A percentile compares a stretch with the other conserved stretches of the same genome.
Evolutionary conservation across 2,888 invertebrate genomes (phyloP).

Genomic region (Ophonus ardosiacus): DNA sequence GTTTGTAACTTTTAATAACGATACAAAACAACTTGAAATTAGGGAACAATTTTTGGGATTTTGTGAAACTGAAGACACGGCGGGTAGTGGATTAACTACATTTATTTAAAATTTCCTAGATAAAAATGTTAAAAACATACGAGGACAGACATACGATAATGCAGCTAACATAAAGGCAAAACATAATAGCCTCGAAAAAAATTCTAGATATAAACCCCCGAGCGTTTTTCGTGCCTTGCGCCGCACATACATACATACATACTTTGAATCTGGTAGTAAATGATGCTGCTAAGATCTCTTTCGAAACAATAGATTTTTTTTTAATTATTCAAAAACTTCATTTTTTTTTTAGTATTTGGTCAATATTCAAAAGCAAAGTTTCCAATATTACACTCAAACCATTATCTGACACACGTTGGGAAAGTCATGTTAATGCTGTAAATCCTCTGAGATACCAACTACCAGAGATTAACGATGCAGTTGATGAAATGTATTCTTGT

Average conservation of each 20-base stretch:
- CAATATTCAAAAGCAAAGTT: slow-evolving; percentile 64
- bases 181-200: slow-evolving; percentile 66
- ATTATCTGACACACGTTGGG: slow-evolving; percentile 66
- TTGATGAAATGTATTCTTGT: slow-evolving; percentile 45
- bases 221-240: slow-evolving; percentile 69
- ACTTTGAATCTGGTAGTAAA: slow-evolving; percentile 68
- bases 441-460: slow-evolving; percentile 65
- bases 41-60: slow-evolving; percentile 66
- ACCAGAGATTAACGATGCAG: slow-evolving; percentile 65
- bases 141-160: slow-evolving; percentile 66
- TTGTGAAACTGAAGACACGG: slow-evolving; percentile 64
- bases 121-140: slow-evolving; percentile 58
- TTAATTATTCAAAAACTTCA: slow-evolving; percentile 67
- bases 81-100: slow-evolving; percentile 65
- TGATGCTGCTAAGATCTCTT: slow-evolving; percentile 66
- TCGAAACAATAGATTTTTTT: slow-evolving; percentile 66
- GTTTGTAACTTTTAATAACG: slow-evolving; percentile 44
- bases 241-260: no score
- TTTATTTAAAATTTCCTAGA: slow-evolving; percentile 62
- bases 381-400: slow-evolving; percentile 66
- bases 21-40: slow-evolving; percentile 61
- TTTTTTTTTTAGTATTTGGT: slow-evolving; percentile 67
- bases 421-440: slow-evolving; percentile 65
- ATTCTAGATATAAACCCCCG: slow-evolving; percentile 65
- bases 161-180: slow-evolving; percentile 67